Percentiles rank a stretch among this genome's conserved stretches.
Evolutionary conservation across 2,113 vertebrate species (phyloP).

Genomic region (Paramormyrops kingsleyae): DNA sequence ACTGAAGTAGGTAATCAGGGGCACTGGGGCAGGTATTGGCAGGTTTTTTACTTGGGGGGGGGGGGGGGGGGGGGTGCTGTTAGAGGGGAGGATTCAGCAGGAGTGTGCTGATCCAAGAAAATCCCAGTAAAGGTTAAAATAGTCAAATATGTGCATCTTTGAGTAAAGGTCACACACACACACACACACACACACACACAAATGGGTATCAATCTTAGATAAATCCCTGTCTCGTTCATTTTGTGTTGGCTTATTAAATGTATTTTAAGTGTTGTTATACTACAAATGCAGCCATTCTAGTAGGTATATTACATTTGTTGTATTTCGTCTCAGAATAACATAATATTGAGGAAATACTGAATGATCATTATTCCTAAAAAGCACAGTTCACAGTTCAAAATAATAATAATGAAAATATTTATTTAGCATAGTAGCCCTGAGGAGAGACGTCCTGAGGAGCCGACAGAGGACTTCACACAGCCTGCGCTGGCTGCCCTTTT

Average conservation of each 20-base stretch:
- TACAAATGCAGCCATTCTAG: not conserved
- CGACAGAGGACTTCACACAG: not conserved
- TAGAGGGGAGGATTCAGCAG: not conserved
- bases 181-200: not conserved
- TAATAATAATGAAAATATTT: not conserved
- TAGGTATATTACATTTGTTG: not conserved
- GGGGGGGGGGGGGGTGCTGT: not conserved
- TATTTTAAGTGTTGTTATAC: not conserved
- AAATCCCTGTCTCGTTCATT: not conserved
- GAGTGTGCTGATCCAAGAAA: not conserved
- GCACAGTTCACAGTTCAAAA: not conserved
- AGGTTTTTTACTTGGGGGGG: not conserved
- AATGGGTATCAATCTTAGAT: not conserved
- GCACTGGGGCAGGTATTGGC: not conserved
- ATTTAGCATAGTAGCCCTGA: not conserved
- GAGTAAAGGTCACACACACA: not conserved
- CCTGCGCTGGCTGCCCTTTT: not conserved
- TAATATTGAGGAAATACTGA: not conserved
- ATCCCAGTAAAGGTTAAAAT: not conserved
- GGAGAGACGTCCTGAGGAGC: not conserved
- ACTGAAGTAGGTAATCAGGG: not conserved
- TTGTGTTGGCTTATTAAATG: not conserved
- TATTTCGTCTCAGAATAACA: not conserved
- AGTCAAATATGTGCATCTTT: not conserved
- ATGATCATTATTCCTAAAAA: not conserved